A percentile compares a stretch with the other conserved stretches of the same genome.
These are phyloP conservation scores for Oxyteleia sp. DNA, from an alignment of 2,888 invertebrate genomes.

Conservation along the genomic window DNA sequence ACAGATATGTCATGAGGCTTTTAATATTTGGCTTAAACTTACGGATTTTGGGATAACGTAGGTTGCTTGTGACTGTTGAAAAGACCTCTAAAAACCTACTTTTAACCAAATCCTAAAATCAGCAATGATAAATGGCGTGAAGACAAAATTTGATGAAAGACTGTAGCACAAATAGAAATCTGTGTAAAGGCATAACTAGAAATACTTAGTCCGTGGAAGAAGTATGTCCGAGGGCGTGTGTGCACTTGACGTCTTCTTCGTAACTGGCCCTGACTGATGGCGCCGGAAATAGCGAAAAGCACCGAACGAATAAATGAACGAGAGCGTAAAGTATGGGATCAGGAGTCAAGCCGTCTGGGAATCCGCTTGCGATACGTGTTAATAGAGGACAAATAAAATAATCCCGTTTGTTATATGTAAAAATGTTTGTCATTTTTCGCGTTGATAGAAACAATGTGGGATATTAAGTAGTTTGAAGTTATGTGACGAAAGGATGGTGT, in stretches of 20 bases:
- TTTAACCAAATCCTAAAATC: conserved; percentile 17
- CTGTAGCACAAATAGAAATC: conserved; percentile 84
- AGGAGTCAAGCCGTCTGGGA: conserved; percentile 83
- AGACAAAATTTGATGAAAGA: conserved; percentile 64
- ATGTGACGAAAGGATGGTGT: no score
- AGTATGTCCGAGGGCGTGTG: conserved; percentile 83
- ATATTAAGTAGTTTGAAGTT: no score
- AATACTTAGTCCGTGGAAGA: conserved; percentile 85
- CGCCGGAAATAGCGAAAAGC: conserved; percentile 85
- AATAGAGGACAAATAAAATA: conserved; percentile 47
- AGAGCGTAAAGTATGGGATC: conserved; percentile 78
- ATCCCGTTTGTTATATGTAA: conserved; percentile 54
- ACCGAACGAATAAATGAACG: conserved; percentile 70
- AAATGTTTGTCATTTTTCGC: no score
- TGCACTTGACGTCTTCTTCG: conserved; percentile 79
- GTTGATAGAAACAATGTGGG: no score
- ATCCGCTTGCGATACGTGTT: conserved; percentile 74
- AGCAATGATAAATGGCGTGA: conserved; percentile 45
- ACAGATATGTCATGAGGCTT: no score
- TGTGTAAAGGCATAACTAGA: conserved; percentile 85
- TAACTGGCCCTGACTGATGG: conserved; percentile 86
- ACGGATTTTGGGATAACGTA: no score
- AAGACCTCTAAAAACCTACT: neutral
- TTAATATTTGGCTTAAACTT: no score
- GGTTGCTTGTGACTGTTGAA: no score